Evolutionary conservation across 2,113 vertebrate species (phyloP).

Genomic region (Scartelaos histophorus): DNA sequence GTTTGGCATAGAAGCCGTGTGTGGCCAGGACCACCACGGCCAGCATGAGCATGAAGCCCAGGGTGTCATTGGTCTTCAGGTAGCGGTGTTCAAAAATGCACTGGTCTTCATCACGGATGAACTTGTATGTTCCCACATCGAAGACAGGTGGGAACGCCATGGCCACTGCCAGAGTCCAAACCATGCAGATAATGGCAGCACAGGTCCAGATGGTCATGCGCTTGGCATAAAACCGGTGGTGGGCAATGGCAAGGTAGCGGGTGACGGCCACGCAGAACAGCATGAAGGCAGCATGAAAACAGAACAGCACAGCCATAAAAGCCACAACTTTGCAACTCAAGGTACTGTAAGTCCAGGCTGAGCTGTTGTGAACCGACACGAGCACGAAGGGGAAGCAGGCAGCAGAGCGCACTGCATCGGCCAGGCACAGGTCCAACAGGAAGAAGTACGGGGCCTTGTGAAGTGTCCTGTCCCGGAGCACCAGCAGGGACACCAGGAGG

Average conservation of each 20-base stretch:
- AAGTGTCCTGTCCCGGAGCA: slow-evolving; percentile 87
- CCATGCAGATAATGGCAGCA: slow-evolving; percentile 91
- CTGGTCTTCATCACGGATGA: slow-evolving; percentile 92
- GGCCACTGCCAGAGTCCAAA: slow-evolving; percentile 91
- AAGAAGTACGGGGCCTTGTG: slow-evolving; percentile 95
- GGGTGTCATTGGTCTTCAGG: slow-evolving; percentile 93
- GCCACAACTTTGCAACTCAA: slow-evolving; percentile 94
- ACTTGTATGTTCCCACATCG: slow-evolving; percentile 93
- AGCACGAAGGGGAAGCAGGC: slow-evolving; percentile 93
- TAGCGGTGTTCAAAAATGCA: slow-evolving; percentile 95
- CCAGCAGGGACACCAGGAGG: slow-evolving; percentile 86
- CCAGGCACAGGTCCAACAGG: slow-evolving; percentile 91
- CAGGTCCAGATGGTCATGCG: slow-evolving; percentile 96
- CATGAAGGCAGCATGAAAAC: slow-evolving; percentile 95
- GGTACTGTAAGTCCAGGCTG: slow-evolving; percentile 89
- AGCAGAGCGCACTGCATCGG: slow-evolving; percentile 88
- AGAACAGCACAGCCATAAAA: slow-evolving; percentile 93
- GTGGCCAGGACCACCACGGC: slow-evolving; percentile 91
- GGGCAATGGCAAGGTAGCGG: slow-evolving; percentile 93
- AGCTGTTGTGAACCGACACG: slow-evolving; percentile 89
- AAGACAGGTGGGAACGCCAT: slow-evolving; percentile 94
- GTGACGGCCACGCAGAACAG: slow-evolving; percentile 93
- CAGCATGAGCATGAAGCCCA: slow-evolving; percentile 96
- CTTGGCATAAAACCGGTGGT: slow-evolving; percentile 94
- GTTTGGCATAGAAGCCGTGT: slow-evolving; percentile 92